These are phyloP conservation scores for Portevinia maculata DNA, from an alignment of 2,888 invertebrate species.

Conservation along the genomic window DNA sequence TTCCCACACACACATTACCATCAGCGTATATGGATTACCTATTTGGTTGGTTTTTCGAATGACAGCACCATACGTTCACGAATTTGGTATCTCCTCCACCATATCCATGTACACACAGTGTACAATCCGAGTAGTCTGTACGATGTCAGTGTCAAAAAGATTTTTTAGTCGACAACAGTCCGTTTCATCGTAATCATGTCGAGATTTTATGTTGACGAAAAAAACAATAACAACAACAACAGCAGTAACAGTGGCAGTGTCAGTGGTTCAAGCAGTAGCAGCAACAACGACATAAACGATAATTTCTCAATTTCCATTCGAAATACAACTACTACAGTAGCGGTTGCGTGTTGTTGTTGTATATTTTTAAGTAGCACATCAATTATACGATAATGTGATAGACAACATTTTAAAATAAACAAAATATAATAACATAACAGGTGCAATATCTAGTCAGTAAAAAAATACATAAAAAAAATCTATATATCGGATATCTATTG, in stretches of 20 bases:
- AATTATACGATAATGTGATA: constrained; percentile 44
- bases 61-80: constrained; percentile 53
- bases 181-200: constrained; percentile 82
- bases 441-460: constrained; percentile 69
- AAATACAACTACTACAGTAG: constrained; percentile 23
- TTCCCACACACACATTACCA: background rate
- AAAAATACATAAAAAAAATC: constrained; percentile 17
- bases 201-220: constrained; percentile 75
- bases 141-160: constrained; percentile 83
- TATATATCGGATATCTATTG: constrained; percentile 27
- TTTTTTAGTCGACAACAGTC: constrained; percentile 83
- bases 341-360: constrained; percentile 14
- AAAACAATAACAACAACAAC: constrained; percentile 66
- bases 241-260: constrained; percentile 67
- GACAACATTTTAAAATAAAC: constrained; percentile 12
- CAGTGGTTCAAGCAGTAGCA: constrained; percentile 64
- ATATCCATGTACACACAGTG: constrained; percentile 19
- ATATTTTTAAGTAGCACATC: constrained; percentile 8
- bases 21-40: constrained; percentile 1
- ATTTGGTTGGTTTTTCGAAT: constrained; percentile 24
- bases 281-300: constrained; percentile 38
- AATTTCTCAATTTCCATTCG: constrained; percentile 48
- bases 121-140: constrained; percentile 76
- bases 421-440: constrained; percentile 25
- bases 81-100: constrained; percentile 25